phyloP scores from a whole-genome alignment of 2,888 invertebrate species.

The Aspidiotus destructor region DNA sequence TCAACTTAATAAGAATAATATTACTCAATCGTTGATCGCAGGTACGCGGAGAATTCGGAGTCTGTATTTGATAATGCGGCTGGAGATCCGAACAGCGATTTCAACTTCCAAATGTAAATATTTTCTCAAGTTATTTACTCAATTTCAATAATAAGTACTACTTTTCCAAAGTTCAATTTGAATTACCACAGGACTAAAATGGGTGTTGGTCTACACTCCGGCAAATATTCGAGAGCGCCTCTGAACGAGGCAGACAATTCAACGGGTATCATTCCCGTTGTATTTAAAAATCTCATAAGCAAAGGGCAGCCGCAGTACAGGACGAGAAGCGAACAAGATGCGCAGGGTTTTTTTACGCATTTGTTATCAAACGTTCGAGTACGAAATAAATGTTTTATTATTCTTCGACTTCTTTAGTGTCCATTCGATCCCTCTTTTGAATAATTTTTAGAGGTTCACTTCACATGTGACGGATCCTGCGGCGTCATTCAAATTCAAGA shows the following conservation, averaged over 20 bases:
- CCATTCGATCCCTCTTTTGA: background rate
- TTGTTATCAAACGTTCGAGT: conserved; percentile 67
- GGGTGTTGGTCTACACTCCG: conserved; percentile 74
- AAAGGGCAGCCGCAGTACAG: conserved; percentile 87
- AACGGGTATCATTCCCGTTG: conserved; percentile 64
- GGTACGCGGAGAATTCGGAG: conserved; percentile 59
- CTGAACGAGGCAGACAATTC: conserved; percentile 47
- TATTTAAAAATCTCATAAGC: conserved; percentile 86
- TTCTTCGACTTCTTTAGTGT: background rate
- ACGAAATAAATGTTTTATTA: background rate
- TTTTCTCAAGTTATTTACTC: background rate
- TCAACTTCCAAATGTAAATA: conserved; percentile 77
- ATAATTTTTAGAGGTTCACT: conserved; percentile 57
- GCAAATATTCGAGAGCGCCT: conserved; percentile 70
- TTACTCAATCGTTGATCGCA: conserved; percentile 35
- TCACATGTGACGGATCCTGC: conserved; percentile 67
- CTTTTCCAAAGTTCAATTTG: background rate
- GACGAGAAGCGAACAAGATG: conserved; percentile 92
- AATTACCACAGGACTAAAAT: conserved; percentile 61
- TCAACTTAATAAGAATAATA: background rate
- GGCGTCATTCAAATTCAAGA: conserved; percentile 70
- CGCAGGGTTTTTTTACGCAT: conserved; percentile 90
- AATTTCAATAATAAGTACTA: too few species aligned
- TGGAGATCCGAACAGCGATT: conserved; percentile 69
- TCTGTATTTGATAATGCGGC: conserved; percentile 58